Conservation (phyloP, 2,797 vertebrate species). For the Coranthus polyacanthus region DNA sequence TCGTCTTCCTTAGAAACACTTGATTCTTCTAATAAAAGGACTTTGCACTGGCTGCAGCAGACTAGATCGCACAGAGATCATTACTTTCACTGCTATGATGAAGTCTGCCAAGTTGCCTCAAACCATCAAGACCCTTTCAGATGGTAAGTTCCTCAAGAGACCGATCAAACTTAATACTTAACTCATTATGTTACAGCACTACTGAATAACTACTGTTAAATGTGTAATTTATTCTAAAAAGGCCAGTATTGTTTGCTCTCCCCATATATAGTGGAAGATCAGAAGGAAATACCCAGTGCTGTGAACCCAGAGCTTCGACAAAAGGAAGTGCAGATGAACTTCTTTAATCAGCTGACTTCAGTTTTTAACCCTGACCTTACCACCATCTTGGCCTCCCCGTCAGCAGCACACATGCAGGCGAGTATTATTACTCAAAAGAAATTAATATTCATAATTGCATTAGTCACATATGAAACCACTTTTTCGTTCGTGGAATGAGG, state of each 20-base stretch:
- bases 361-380: slow-evolving; percentile 96
- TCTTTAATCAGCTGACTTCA: slow-evolving; percentile 96
- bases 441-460: neutral
- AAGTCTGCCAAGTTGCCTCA: slow-evolving; percentile 98
- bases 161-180: neutral
- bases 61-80: slow-evolving; percentile 97
- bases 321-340: slow-evolving; percentile 99
- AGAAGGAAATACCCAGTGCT: slow-evolving; percentile 93
- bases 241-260: slow-evolving; percentile 1
- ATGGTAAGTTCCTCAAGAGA: slow-evolving; percentile 84
- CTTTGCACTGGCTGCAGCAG: slow-evolving; percentile 98
- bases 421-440: slow-evolving; percentile 6
- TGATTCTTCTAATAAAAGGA: slow-evolving; percentile 98
- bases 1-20: slow-evolving; percentile 89
- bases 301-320: slow-evolving; percentile 96
- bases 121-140: slow-evolving; percentile 98
- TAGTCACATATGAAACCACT: neutral
- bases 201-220: neutral
- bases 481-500: neutral
- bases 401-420: slow-evolving; percentile 82
- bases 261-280: slow-evolving; percentile 91
- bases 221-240: neutral
- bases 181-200: neutral
- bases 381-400: slow-evolving; percentile 81
- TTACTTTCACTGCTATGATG: slow-evolving; percentile 99